These are phyloP conservation scores for Chaetodon trifascialis DNA, from an alignment of 2,113 vertebrate species.

Conservation along the genomic window DNA sequence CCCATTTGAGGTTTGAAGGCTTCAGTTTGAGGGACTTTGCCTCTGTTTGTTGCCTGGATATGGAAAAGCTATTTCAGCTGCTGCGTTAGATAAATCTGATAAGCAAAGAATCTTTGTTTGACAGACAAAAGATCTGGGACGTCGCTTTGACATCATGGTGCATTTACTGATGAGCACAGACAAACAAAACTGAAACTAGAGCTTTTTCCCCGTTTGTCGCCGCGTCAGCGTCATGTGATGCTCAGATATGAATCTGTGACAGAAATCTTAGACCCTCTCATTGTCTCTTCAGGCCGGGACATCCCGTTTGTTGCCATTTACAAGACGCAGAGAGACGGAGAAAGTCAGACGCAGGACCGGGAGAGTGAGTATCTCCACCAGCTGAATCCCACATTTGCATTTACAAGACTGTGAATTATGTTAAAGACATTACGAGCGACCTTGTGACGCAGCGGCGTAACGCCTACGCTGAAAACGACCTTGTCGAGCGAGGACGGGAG, in stretches of 20 bases:
- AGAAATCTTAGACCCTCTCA: neutral
- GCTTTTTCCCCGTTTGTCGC: too few species aligned
- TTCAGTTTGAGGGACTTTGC: neutral
- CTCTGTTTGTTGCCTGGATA: constrained; percentile 35
- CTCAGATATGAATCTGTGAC: neutral
- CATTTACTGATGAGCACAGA: neutral
- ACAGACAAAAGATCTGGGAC: constrained; percentile 14
- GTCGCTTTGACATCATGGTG: neutral
- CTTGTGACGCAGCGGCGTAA: neutral
- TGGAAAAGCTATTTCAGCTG: constrained; percentile 36
- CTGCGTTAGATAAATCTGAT: constrained; percentile 59
- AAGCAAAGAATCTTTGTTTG: constrained; percentile 36
- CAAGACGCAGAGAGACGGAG: constrained; percentile 83
- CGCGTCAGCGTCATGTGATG: neutral
- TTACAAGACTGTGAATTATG: neutral
- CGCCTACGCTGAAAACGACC: constrained; percentile 13
- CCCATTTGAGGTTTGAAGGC: neutral
- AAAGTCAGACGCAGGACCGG: constrained; percentile 86
- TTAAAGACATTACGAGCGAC: constrained; percentile 18
- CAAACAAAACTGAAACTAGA: neutral
- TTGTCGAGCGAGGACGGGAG: neutral
- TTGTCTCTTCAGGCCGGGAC: constrained; percentile 85
- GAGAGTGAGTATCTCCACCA: constrained; percentile 86
- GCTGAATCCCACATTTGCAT: neutral
- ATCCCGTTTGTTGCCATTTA: constrained; percentile 91